Percentiles rank a stretch among this genome's conserved stretches.
These are phyloP conservation scores for Casuarius casuarius DNA, from an alignment of 2,113 vertebrate genomes.

Conservation along the genomic window DNA sequence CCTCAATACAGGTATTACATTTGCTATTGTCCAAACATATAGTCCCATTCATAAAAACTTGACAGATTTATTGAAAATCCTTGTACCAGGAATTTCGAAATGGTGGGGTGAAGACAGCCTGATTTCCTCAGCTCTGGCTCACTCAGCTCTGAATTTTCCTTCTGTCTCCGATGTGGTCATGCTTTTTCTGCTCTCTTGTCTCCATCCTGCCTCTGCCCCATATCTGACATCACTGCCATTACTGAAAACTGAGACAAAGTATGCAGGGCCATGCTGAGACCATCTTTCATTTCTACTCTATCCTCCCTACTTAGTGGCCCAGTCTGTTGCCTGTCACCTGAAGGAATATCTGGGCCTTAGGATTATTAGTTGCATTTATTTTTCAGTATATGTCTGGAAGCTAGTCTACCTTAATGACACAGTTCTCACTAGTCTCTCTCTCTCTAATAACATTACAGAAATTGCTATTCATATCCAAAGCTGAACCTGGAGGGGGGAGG, in stretches of 20 bases:
- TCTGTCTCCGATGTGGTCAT: not conserved
- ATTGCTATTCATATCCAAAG: slow-evolving; percentile 45
- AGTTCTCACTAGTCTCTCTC: not conserved
- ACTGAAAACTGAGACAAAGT: not conserved
- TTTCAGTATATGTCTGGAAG: slow-evolving; percentile 31
- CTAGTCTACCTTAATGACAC: slow-evolving; percentile 42
- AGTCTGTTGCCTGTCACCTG: slow-evolving; percentile 42
- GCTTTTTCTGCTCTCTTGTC: not conserved
- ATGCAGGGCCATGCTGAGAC: not conserved
- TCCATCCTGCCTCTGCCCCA: not conserved
- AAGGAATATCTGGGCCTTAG: slow-evolving; percentile 5
- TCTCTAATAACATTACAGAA: slow-evolving; percentile 47
- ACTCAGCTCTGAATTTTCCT: not conserved
- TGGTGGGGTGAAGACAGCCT: not conserved
- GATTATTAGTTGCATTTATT: slow-evolving; percentile 50
- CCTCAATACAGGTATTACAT: not conserved
- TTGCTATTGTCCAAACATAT: not conserved
- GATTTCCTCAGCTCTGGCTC: not conserved
- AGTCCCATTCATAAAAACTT: not conserved
- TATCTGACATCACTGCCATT: not conserved
- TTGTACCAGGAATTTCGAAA: not conserved
- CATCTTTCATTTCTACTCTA: not conserved
- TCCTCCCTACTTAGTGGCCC: not conserved
- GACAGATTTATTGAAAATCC: slow-evolving; percentile 16
- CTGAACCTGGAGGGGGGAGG: not conserved